Base-by-base conservation (phyloP, 1,140 invertebrate genomes). In the Psix sp. region DNA sequence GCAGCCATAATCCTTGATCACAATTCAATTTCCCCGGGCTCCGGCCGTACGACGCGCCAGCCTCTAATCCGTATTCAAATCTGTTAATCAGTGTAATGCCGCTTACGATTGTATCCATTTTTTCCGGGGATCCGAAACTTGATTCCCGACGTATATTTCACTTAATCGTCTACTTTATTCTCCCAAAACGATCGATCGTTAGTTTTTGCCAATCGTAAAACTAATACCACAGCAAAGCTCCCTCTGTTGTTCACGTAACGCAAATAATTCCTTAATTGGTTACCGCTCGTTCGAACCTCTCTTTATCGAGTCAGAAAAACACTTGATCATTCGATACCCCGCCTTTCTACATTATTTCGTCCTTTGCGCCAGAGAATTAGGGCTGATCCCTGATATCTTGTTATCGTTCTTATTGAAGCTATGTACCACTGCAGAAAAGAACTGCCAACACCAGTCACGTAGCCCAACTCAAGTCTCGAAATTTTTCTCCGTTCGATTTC, bases 351-450 rank as follows among this genome's bases (percentile, higher is more conserved):
- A 38, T 60, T 66, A 54, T 59, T 56, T 54, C 15, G 38, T 65
- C 52, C 43, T 46, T 65, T 48, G 38, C 49, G 39, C 35, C 35
- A 39, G 36, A 49, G 45, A 56, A 49, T 39, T 48, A 42, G 24
- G 38, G 38, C 36, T 59, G n/a, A 16, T 24, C 43, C n/a, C 59
- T 57, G 63, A 38, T 60, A 65, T 77, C 73, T 79, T 71, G 76
- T 77, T 76, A 80, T 80, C 74, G 63, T 78, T 65, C 76, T 79
- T 80, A 76, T 79, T 79, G 77, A 66, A 66, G 68, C 68, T 66
- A 43, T 68, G 71, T 62, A 72, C 65, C 67, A 54, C 46, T 49
- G 54, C 57, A 56, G 56, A 62, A 71, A 71, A 70, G 57, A 57
- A 15, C 13, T 3, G 4, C 3, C 29, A 33, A 57, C 40, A 68